Percentiles rank a stretch among this genome's conserved stretches.
These are phyloP conservation scores for Lacanobia oleracea DNA, from an alignment of 2,888 invertebrate species.

Conservation along the genomic window DNA sequence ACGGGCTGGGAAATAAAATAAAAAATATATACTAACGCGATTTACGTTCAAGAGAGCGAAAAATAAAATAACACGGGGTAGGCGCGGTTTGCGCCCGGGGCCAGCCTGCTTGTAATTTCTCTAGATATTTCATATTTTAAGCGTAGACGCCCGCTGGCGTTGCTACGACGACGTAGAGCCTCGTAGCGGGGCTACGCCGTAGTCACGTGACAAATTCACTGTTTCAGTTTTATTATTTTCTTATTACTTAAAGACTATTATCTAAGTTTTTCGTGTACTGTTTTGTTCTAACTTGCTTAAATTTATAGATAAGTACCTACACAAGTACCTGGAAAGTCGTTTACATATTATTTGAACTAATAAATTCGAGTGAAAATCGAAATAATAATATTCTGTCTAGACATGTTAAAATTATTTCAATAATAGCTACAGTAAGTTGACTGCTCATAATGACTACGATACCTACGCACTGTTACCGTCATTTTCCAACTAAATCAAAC, in stretches of 20 bases:
- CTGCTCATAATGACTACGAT: background rate
- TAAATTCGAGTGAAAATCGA: background rate
- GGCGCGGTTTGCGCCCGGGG: constrained; percentile 86
- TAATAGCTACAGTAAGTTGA: background rate
- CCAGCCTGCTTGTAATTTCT: constrained; percentile 85
- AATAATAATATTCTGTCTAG: constrained; percentile 23
- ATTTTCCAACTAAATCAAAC: constrained; percentile 2
- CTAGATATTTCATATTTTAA: constrained; percentile 87
- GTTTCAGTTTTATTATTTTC: constrained; percentile 62
- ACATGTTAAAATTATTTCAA: constrained; percentile 7
- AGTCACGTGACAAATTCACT: constrained; percentile 68
- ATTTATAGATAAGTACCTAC: background rate
- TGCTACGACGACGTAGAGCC: constrained; percentile 81
- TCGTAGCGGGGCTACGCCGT: constrained; percentile 80
- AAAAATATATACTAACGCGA: constrained; percentile 70
- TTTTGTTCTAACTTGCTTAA: background rate
- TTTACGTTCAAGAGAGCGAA: constrained; percentile 86
- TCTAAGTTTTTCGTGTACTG: constrained; percentile 23
- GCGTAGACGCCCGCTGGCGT: constrained; percentile 82
- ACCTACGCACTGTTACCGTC: constrained; percentile 9
- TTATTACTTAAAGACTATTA: constrained; percentile 34
- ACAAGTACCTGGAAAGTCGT: background rate
- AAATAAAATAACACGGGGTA: constrained; percentile 89
- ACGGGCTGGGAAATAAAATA: constrained; percentile 69
- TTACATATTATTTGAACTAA: background rate